Conservation (phyloP, 2,888 invertebrate genomes). For the Clunio marinus region DNA sequence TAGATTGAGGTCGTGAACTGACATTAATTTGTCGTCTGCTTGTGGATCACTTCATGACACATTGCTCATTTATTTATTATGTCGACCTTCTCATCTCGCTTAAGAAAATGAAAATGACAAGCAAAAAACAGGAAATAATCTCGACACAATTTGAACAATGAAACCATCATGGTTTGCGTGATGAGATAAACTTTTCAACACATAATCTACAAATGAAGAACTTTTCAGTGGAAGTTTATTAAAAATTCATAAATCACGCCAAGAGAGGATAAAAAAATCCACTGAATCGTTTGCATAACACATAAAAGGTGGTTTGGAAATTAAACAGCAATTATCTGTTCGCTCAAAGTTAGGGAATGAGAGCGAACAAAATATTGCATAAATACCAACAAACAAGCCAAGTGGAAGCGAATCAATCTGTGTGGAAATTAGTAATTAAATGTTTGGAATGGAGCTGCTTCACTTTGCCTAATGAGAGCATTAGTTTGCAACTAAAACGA, state of each 20-base stretch:
- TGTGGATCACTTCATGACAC: conserved; percentile 30
- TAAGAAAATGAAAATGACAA: too few species aligned
- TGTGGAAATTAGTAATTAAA: not conserved
- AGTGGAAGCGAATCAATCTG: not conserved
- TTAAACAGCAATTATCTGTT: conserved; percentile 30
- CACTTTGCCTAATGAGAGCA: not conserved
- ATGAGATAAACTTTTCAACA: too few species aligned
- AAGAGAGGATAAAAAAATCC: too few species aligned
- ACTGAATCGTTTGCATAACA: too few species aligned
- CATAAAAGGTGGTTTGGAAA: conserved; percentile 30
- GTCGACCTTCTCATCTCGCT: too few species aligned
- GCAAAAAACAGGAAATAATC: too few species aligned
- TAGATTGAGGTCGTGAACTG: not conserved
- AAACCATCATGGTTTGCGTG: not conserved
- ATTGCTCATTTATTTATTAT: conserved; percentile 1
- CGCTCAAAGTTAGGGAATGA: not conserved
- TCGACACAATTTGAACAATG: too few species aligned
- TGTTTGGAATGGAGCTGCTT: not conserved
- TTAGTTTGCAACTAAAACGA: not conserved
- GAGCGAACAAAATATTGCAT: not conserved
- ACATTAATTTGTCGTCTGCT: conserved; percentile 32
- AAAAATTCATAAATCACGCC: conserved; percentile 19
- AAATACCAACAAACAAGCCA: not conserved
- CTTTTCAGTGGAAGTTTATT: not conserved
- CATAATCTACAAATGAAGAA: not conserved